phyloP scores from a whole-genome alignment of 2,888 invertebrate species.

The Catocala sponsa region DNA sequence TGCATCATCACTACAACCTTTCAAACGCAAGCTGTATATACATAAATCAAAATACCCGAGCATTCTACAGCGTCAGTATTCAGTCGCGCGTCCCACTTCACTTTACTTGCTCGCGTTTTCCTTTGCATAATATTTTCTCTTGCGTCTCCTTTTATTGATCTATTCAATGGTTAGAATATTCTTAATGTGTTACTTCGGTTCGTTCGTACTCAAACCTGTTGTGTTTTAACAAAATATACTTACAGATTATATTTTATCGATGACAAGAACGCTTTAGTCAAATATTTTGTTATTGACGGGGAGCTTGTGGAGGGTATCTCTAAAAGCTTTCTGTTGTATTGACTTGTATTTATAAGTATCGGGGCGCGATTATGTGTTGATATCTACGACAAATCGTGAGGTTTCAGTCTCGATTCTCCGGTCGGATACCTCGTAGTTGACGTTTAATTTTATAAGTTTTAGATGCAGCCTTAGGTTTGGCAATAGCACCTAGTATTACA shows the following conservation, averaged over 20 bases:
- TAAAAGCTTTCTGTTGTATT: conserved; percentile 1
- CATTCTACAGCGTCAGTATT: conserved; percentile 52
- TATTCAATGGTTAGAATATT: conserved; percentile 73
- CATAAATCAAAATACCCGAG: no score
- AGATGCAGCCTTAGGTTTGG: no score
- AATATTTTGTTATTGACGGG: conserved; percentile 38
- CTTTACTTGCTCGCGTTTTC: conserved; percentile 53
- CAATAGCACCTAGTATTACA: no score
- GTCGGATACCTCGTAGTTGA: no score
- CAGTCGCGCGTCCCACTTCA: conserved; percentile 61
- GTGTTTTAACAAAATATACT: conserved; percentile 51
- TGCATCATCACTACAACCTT: no score
- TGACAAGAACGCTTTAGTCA: conserved; percentile 45
- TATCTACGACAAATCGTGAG: no score
- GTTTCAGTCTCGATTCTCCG: no score
- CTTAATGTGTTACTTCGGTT: conserved; percentile 64
- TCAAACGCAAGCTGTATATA: no score
- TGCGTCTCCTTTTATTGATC: conserved; percentile 68
- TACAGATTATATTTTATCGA: conserved; percentile 50
- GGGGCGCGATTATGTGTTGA: no score
- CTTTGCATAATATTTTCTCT: conserved; percentile 59
- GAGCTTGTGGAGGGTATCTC: conserved; percentile 39
- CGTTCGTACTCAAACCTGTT: conserved; percentile 48
- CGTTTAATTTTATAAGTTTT: no score
- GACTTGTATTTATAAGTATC: no score